Evolutionary conservation across 2,113 vertebrate genomes (phyloP).

Genomic region (Erythrocebus patas): DNA sequence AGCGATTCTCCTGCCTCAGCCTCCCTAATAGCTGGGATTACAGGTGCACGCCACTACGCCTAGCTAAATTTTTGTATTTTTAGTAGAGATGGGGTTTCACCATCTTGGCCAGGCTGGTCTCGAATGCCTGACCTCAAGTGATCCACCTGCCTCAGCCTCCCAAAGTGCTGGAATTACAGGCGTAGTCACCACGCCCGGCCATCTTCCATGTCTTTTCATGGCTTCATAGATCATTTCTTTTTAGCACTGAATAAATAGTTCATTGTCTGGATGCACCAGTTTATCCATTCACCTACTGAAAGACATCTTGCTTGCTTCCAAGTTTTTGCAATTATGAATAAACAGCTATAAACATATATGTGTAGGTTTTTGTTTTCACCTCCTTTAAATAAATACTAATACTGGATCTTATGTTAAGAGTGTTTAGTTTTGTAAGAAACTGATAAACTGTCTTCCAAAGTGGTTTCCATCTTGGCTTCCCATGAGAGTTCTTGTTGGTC

Average conservation of each 20-base stretch:
- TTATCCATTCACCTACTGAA: background rate
- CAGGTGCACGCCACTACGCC: too few relatives aligned
- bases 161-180: too few relatives aligned
- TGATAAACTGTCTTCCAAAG: background rate
- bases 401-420: background rate
- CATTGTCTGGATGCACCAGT: background rate
- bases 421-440: background rate
- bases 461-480: background rate
- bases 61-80: too few relatives aligned
- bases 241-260: background rate
- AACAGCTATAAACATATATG: background rate
- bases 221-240: background rate
- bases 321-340: background rate
- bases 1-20: too few relatives aligned
- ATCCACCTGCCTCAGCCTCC: too few relatives aligned
- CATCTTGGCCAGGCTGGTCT: too few relatives aligned
- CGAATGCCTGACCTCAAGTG: too few relatives aligned
- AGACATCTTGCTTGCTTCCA: background rate
- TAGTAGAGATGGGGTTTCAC: too few relatives aligned
- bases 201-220: background rate
- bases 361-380: background rate
- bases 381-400: background rate
- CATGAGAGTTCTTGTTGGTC: background rate
- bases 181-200: rapidly evolving
- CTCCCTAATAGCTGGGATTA: too few relatives aligned